These are phyloP conservation scores for Rousettus leschenaultii DNA, from an alignment of 2,113 vertebrate species.

Conservation along the genomic window DNA sequence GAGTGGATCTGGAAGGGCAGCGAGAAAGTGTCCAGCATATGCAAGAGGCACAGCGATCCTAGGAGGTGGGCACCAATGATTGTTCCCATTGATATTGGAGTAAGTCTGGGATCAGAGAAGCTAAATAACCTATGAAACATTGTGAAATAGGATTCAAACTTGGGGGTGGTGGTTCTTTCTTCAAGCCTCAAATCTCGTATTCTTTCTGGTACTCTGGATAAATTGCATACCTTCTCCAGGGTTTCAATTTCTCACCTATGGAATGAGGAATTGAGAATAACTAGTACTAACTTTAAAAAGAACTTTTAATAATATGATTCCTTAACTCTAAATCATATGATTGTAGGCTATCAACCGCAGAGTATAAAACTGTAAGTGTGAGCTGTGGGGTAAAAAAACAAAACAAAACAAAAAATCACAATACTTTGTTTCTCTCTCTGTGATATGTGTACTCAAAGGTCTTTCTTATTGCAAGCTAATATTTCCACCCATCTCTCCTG, in stretches of 20 bases:
- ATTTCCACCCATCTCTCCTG: neutral
- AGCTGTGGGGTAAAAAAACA: too few relatives aligned
- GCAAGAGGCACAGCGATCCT: accelerated
- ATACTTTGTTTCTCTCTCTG: neutral
- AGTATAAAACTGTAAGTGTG: neutral
- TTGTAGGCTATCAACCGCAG: neutral
- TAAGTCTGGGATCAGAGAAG: too few relatives aligned
- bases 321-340: too few relatives aligned
- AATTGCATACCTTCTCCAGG: neutral
- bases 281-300: neutral
- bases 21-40: neutral
- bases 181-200: accelerated
- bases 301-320: neutral
- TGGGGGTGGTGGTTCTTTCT: too few relatives aligned
- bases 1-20: neutral
- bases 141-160: too few relatives aligned
- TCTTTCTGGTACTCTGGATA: neutral
- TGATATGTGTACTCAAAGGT: neutral
- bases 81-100: accelerated
- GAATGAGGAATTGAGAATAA: neutral
- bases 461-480: neutral
- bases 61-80: neutral
- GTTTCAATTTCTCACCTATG: neutral
- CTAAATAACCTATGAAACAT: too few relatives aligned
- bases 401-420: too few relatives aligned